Evolutionary conservation across 2,888 invertebrate species (phyloP).

Genomic region (Apotomis turbidana): DNA sequence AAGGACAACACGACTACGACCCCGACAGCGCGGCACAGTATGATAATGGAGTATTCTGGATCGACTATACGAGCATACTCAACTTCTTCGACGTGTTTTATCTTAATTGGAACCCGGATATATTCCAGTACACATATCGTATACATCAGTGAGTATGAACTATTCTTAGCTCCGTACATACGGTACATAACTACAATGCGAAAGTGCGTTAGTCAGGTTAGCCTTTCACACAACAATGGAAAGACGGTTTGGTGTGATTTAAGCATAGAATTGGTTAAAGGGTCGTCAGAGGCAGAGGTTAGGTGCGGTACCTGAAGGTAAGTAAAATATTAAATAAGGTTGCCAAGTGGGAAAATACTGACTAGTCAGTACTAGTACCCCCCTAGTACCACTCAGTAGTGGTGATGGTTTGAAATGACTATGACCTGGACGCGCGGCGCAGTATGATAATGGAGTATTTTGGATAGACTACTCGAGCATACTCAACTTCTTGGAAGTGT

Average conservation of each 20-base stretch:
- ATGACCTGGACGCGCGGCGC: slow-evolving; percentile 86
- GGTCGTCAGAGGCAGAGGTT: no score
- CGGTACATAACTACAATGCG: no score
- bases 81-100: slow-evolving; percentile 97
- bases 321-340: no score
- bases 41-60: slow-evolving; percentile 99
- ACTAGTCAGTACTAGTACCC: no score
- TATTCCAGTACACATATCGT: slow-evolving; percentile 89
- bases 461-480: slow-evolving; percentile 98
- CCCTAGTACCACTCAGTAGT: no score
- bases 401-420: no score
- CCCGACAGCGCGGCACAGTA: slow-evolving; percentile 88
- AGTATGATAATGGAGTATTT: slow-evolving; percentile 97
- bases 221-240: no score
- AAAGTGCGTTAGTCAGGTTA: no score
- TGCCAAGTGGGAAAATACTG: slow-evolving; percentile 54
- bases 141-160: slow-evolving; percentile 89
- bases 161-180: no score
- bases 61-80: slow-evolving; percentile 94
- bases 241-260: no score
- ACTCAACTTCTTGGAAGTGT: slow-evolving; percentile 94
- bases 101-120: slow-evolving; percentile 96
- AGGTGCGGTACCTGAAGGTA: no score
- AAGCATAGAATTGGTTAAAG: no score
- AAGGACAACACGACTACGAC: slow-evolving; percentile 74